phyloP scores from a whole-genome alignment of 2,888 invertebrate species.

The Drosophila dives region DNA sequence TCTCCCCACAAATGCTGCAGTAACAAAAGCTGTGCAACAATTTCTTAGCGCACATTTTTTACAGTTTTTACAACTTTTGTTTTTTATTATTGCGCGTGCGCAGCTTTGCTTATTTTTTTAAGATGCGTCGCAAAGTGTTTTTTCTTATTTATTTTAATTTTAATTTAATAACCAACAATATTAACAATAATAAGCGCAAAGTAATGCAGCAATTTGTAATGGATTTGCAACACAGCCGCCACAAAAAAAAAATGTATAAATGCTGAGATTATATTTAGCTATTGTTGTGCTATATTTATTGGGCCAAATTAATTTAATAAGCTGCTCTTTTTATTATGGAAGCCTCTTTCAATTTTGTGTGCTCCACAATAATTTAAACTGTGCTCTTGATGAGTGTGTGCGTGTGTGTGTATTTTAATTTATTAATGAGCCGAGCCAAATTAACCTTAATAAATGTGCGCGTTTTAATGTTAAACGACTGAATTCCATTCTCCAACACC shows the following conservation, averaged over 20 bases:
- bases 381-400: constrained; percentile 30
- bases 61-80: not conserved
- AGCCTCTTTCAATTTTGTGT: constrained; percentile 34
- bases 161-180: too few relatives aligned
- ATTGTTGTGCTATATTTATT: constrained; percentile 65
- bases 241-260: not conserved
- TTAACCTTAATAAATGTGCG: constrained; percentile 70
- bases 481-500: not conserved
- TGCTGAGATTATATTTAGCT: constrained; percentile 63
- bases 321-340: constrained; percentile 72
- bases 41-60: not conserved
- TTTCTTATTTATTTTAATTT: too few relatives aligned
- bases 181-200: too few relatives aligned
- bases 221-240: not conserved
- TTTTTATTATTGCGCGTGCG: not conserved
- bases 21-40: not conserved
- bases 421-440: constrained; percentile 78
- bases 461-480: constrained; percentile 46
- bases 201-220: too few relatives aligned
- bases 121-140: not conserved
- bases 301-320: constrained; percentile 68
- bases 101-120: not conserved
- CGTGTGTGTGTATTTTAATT: constrained; percentile 45
- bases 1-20: not conserved
- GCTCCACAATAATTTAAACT: constrained; percentile 48